Conservation (phyloP, 1,140 invertebrate species). For the Aricia agestis region DNA sequence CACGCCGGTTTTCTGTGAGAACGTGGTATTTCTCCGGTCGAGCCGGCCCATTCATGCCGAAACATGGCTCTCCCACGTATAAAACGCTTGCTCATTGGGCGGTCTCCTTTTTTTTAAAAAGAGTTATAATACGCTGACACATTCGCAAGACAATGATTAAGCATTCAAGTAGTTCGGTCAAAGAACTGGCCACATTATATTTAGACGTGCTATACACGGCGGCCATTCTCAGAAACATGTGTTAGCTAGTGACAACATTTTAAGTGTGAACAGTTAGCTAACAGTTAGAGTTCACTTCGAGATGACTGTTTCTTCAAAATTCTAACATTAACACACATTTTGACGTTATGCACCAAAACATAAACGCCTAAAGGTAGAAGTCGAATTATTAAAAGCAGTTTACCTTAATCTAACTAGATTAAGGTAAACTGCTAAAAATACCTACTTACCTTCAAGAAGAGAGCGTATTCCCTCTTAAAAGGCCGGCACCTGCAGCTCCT, state of each 20-base stretch:
- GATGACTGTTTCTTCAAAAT: neutral
- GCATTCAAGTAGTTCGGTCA: neutral
- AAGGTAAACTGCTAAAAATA: no score
- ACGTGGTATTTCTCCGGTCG: no score
- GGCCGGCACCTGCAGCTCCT: no score
- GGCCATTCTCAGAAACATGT: neutral
- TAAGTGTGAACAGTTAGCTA: neutral
- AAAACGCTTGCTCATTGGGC: no score
- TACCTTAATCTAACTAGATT: no score
- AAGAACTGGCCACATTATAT: neutral
- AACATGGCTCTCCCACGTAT: no score
- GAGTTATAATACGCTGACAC: neutral
- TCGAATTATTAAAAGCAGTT: no score
- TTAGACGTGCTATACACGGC: neutral
- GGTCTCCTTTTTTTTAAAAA: neutral
- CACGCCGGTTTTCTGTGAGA: no score
- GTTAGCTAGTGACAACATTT: neutral
- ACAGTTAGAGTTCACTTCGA: neutral
- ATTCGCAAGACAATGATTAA: slow-evolving; percentile 1
- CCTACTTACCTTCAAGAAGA: no score
- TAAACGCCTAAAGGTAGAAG: no score
- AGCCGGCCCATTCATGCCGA: no score
- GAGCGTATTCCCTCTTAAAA: no score
- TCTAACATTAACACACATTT: neutral
- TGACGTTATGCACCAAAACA: neutral